These are phyloP conservation scores for Polyommatus icarus DNA, from an alignment of 2,888 invertebrate genomes.

Conservation along the genomic window DNA sequence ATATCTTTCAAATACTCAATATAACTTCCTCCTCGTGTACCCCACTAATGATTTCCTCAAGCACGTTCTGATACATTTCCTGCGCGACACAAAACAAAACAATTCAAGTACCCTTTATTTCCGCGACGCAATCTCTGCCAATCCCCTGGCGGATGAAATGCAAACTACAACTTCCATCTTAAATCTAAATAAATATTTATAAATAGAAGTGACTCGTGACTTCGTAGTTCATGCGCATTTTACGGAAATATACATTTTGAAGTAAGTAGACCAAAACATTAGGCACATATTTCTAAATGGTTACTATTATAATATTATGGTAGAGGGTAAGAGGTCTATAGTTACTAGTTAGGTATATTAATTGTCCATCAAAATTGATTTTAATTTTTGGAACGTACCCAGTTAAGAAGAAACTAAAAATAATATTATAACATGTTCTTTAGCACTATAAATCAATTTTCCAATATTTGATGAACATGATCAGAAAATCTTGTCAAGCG, in stretches of 20 bases:
- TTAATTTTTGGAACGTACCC: no score
- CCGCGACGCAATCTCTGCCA: slow-evolving; percentile 36
- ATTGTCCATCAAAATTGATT: no score
- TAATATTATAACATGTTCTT: no score
- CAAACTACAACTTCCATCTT: slow-evolving; percentile 44
- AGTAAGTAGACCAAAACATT: neutral
- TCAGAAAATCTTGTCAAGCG: neutral
- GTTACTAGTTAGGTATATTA: no score
- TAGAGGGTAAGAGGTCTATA: no score
- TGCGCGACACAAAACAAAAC: slow-evolving; percentile 38
- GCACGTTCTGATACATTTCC: slow-evolving; percentile 21
- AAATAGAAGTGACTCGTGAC: slow-evolving; percentile 33
- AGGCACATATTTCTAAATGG: no score
- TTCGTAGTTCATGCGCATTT: neutral
- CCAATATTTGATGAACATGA: neutral
- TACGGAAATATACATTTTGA: neutral
- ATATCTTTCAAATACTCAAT: neutral
- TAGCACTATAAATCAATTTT: no score
- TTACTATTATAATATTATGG: no score
- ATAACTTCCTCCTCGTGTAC: neutral
- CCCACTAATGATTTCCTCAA: slow-evolving; percentile 11
- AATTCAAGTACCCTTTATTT: slow-evolving; percentile 40
- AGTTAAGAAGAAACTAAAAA: no score
- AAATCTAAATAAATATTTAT: slow-evolving; percentile 42
- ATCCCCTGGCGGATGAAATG: slow-evolving; percentile 44